Conservation (phyloP, 2,113 vertebrate genomes). For the Centropus bengalensis region DNA sequence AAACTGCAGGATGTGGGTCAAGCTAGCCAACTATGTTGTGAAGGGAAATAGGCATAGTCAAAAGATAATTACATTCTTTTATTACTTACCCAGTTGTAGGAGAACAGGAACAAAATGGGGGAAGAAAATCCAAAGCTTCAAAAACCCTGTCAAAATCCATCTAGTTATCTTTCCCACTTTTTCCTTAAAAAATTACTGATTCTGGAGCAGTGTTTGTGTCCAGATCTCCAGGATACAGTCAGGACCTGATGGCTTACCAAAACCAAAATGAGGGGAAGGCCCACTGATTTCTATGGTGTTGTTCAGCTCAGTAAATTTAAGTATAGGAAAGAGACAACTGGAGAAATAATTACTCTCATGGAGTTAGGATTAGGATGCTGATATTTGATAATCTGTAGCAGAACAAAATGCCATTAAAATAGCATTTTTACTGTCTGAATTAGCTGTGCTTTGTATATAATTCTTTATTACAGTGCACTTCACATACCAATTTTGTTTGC, state of each 20-base stretch:
- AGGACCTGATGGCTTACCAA: neutral
- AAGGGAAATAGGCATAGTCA: neutral
- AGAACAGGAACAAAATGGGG: neutral
- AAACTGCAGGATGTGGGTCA: neutral
- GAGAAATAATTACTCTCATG: neutral
- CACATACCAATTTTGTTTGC: neutral
- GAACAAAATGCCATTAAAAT: neutral
- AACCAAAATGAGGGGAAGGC: neutral
- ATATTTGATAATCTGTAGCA: neutral
- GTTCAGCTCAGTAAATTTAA: neutral
- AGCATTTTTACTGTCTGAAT: neutral
- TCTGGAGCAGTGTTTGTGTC: neutral
- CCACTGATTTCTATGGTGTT: neutral
- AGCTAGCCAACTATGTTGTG: neutral
- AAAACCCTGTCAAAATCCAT: neutral
- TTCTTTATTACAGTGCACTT: neutral
- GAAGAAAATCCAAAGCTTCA: neutral
- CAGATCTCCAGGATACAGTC: neutral
- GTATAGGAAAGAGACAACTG: neutral
- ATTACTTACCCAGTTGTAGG: neutral
- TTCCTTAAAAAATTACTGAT: neutral
- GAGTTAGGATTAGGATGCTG: neutral
- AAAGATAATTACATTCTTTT: neutral
- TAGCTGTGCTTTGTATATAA: neutral
- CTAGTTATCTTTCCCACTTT: neutral